These are phyloP conservation scores for Ginglymostoma cirratum DNA, from an alignment of 2,113 vertebrate genomes.

Conservation along the genomic window DNA sequence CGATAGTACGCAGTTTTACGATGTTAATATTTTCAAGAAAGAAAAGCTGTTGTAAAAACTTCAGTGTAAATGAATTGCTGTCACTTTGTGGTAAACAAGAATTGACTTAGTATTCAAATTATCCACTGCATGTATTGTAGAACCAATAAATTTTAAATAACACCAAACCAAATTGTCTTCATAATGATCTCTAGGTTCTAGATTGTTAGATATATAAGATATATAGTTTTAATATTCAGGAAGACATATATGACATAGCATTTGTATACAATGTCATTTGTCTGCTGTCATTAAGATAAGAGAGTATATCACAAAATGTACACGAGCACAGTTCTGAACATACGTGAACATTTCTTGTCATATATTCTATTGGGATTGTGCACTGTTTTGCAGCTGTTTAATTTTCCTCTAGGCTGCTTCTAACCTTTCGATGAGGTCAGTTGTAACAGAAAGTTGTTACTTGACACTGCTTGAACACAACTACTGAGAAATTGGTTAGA, in stretches of 20 bases:
- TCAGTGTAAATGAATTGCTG: background rate
- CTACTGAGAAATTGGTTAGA: conserved; percentile 17
- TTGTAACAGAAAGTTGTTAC: background rate
- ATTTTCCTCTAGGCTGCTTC: conserved; percentile 35
- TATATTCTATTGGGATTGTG: background rate
- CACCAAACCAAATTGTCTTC: background rate
- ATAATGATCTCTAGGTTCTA: background rate
- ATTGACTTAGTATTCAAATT: background rate
- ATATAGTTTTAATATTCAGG: background rate
- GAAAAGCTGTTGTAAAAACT: background rate
- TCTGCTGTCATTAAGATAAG: background rate
- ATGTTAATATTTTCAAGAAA: background rate
- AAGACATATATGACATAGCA: background rate
- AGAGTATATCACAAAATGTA: background rate
- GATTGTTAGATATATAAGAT: background rate
- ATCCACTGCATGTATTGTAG: background rate
- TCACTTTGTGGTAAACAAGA: too few species aligned
- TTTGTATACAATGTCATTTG: background rate
- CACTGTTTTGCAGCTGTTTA: conserved; percentile 10
- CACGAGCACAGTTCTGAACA: background rate
- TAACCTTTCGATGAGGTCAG: conserved; percentile 28
- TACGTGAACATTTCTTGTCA: conserved; percentile 24
- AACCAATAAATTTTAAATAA: background rate
- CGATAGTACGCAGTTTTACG: background rate
- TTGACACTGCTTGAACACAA: background rate